These are phyloP conservation scores for Alloscopus bannaensis DNA, from an alignment of 2,888 invertebrate genomes.

Conservation along the genomic window DNA sequence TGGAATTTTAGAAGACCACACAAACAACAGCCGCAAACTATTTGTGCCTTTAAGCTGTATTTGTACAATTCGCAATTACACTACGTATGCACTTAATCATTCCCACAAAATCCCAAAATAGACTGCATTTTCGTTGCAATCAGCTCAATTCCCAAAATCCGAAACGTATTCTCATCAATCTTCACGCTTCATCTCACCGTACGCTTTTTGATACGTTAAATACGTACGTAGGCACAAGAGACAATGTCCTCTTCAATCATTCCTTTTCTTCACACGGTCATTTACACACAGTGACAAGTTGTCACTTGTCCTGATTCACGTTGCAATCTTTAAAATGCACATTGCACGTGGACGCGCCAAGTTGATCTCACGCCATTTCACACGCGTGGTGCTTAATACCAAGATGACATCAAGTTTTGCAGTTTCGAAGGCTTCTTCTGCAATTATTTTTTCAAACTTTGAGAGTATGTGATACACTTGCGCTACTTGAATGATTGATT, in stretches of 20 bases:
- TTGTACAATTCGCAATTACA: too few relatives aligned
- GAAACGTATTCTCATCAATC: slow-evolving; percentile 15
- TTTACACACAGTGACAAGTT: too few relatives aligned
- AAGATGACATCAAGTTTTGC: too few relatives aligned
- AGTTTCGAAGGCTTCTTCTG: too few relatives aligned
- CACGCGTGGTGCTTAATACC: neutral
- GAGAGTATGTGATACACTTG: slow-evolving; percentile 23
- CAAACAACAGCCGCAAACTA: too few relatives aligned
- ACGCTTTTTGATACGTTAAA: too few relatives aligned
- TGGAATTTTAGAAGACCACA: too few relatives aligned
- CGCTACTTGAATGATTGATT: slow-evolving; percentile 53
- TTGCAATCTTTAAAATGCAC: neutral
- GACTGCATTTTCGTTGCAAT: too few relatives aligned
- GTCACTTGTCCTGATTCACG: slow-evolving; percentile 30
- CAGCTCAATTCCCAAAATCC: neutral
- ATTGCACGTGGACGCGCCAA: neutral
- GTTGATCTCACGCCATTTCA: slow-evolving; percentile 14
- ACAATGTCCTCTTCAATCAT: neutral
- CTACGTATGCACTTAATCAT: too few relatives aligned
- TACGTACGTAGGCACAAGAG: neutral
- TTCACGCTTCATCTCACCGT: neutral
- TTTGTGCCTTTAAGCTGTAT: too few relatives aligned
- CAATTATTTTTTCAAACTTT: too few relatives aligned
- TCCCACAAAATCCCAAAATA: too few relatives aligned
- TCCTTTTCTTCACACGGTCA: slow-evolving; percentile 19